Base-by-base conservation (phyloP, 92 coral and sea anemone species). In the Paramuricea clavata region DNA sequence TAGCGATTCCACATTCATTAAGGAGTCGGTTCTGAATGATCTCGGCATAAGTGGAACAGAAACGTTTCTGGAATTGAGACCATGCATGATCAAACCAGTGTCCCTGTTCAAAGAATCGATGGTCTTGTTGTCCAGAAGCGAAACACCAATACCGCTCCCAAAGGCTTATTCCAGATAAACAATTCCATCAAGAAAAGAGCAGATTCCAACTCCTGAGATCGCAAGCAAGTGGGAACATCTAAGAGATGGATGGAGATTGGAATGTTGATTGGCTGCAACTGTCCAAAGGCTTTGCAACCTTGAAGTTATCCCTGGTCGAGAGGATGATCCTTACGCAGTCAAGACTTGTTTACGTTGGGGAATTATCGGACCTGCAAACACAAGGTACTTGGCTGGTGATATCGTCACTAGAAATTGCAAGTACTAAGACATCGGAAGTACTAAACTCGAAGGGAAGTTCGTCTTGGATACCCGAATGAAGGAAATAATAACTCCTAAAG, bases 1-100 rank as follows among this genome's bases (percentile, higher is more conserved):
- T 13, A 93, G 95, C 39, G 89, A 93, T 78, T 81, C 93, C 11
- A 93, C 95, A 54, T 93, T 93, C 86, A 75, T 90, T 0, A 87
- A 78, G 30, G 41, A 34, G 13, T 73, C 44, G 31, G 78, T 85
- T 12, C 91, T 72, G 19, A 12, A 49, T 16, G 85, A 91, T 16
- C 92, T 93, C 23, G 95, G 92, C n/a, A 70, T 93, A 36, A 9
- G 47, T 52, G 92, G 89, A 65, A 74, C 81, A 12, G 87, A 88
- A 70, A 79, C 86, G 1, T 80, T 19, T 11, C 62, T 93, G 35
- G 77, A 81, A 28, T 78, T 91, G 25, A 88, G 86, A 93, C 94
- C 64, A 89, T 91, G 93, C 88, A 47, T 22, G 97, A 93, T 12
- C 44, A 85, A 43, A 41, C 88, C 13, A 70, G 33, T 27, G 80